Evolutionary conservation across 2,888 invertebrate genomes (phyloP).

Genomic region (Phyllotreta striolata): DNA sequence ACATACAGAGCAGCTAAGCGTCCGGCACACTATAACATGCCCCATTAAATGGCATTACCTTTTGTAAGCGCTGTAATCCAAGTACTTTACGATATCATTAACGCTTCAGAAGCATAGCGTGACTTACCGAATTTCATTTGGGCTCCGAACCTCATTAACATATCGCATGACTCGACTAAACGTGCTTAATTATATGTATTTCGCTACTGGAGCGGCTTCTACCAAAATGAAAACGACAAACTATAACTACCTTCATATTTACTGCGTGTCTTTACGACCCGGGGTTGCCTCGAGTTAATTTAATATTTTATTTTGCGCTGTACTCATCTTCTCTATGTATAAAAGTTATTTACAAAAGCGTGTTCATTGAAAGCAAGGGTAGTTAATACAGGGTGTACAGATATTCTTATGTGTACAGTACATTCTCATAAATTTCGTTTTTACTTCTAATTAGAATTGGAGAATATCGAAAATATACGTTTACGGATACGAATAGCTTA

Average conservation of each 20-base stretch:
- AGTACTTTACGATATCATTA: constrained; percentile 58
- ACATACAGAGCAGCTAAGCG: constrained; percentile 44
- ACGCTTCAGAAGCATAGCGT: constrained; percentile 56
- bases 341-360: no score
- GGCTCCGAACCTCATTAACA: constrained; percentile 55
- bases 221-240: constrained; percentile 38
- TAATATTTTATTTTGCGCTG: constrained; percentile 21
- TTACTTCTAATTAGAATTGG: no score
- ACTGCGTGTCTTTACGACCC: constrained; percentile 23
- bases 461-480: constrained; percentile 1
- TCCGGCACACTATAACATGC: constrained; percentile 56
- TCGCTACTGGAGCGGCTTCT: constrained; percentile 36
- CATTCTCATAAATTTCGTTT: no score
- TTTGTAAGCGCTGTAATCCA: constrained; percentile 58
- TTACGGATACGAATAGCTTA: neutral
- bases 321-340: no score
- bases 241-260: constrained; percentile 35
- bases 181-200: constrained; percentile 52
- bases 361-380: no score
- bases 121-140: constrained; percentile 58
- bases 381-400: no score
- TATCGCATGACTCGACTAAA: constrained; percentile 56
- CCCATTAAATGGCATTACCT: constrained; percentile 58
- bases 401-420: no score
- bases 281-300: constrained; percentile 18